These are phyloP conservation scores for Lethenteron reissneri DNA, from an alignment of 2,113 vertebrate species.

Conservation along the genomic window DNA sequence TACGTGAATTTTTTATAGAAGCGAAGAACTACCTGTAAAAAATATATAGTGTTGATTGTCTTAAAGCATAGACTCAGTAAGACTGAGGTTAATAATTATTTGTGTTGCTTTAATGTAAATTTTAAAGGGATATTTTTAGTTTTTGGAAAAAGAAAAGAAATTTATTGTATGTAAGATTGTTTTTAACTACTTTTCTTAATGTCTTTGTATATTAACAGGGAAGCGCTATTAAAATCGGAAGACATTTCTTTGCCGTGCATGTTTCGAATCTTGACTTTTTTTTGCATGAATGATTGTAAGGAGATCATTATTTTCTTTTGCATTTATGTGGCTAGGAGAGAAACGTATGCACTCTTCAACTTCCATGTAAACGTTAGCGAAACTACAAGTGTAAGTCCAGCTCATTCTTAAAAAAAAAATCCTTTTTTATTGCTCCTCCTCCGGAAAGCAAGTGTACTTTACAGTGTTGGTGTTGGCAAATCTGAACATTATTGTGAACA, in stretches of 20 bases:
- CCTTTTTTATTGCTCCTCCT: neutral
- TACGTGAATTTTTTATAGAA: neutral
- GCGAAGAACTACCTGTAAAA: slow-evolving; percentile 6
- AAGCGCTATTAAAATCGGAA: slow-evolving; percentile 2
- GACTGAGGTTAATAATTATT: neutral
- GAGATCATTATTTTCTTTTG: no score
- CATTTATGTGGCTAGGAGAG: no score
- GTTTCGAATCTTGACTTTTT: no score
- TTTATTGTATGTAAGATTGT: slow-evolving; percentile 6
- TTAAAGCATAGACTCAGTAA: slow-evolving; percentile 3
- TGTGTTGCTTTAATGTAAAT: slow-evolving; percentile 3
- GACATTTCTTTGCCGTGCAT: neutral
- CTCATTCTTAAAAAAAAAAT: neutral
- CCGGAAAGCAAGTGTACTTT: neutral
- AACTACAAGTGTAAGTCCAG: neutral
- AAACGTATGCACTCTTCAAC: no score
- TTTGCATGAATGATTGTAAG: no score
- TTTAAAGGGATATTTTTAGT: slow-evolving; percentile 6
- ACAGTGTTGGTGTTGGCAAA: slow-evolving; percentile 1
- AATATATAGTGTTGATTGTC: slow-evolving; percentile 1
- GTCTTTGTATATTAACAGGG: slow-evolving; percentile 5
- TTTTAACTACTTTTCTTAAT: neutral
- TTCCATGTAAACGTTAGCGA: neutral
- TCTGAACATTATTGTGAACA: neutral
- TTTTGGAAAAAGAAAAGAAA: neutral